Base-by-base conservation (phyloP, 2,888 invertebrate genomes). In the Halocaridina rubra region DNA sequence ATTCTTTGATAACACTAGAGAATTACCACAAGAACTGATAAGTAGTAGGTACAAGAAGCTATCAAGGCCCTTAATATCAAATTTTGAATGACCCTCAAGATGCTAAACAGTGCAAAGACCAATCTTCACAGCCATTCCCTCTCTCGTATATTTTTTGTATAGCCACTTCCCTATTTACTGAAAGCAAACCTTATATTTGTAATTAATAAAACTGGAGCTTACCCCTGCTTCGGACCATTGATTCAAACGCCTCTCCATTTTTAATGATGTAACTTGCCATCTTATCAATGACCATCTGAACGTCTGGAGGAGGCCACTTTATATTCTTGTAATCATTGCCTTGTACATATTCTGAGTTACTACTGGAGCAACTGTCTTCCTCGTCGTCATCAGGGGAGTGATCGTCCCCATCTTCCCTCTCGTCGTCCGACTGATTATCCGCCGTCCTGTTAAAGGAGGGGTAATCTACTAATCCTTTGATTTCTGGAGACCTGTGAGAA, bases 191-290 rank as follows among this genome's bases (percentile, higher is more conserved):
- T n/a, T n/a, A n/a, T n/a, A n/a, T n/a, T n/a, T n/a, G n/a, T n/a
- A n/a, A n/a, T n/a, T n/a, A n/a, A 24, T 13, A 53, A 46, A 27
- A 1, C 10, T 30, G 1, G 19, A 57, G 24, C 85, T 86, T 79
- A 89, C 89, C 88, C 89, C 89, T 88, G 46, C 78, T 94, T 89
- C 94, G 94, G 10, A 97, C 95, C 30, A 96, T 95, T 46, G 95
- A 94, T 89, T 99, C 98, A 90, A 99, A 98, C 89, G 96, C 96
- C 80, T 95, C 94, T 0, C 99, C 99, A 91, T 98, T 98, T 89
- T 97, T 96, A 0, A 97, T 96, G 0, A 99, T 98, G 91, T 98
- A 98, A 88, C 95, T 94, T 0, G 99, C 98, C 94, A 99, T 98
- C 91, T 98, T 98, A 91, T 98, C 97, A 84, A 99, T 96, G 8